Base-by-base conservation (phyloP, 2,113 vertebrate species). In the Ailuropoda melanoleuca region DNA sequence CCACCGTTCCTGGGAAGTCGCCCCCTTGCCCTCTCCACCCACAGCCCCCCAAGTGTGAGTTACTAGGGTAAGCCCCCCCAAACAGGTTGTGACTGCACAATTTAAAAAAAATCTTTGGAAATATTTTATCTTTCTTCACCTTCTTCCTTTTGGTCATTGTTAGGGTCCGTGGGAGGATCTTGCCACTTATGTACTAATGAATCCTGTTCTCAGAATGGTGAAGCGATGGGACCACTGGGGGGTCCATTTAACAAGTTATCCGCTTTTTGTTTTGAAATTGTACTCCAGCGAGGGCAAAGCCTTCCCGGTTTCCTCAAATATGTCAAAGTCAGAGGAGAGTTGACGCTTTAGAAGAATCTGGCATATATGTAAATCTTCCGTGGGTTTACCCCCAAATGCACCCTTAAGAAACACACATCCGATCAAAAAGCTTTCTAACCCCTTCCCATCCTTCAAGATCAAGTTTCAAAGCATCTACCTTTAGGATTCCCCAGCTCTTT, bases 101-200 rank as follows among this genome's bases (percentile, higher is more conserved):
- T 83, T 39, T 6, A 64, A 74, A 23, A 34, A 18, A 93, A 48
- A 21, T 13, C 6, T 66, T 58, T 56, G n/a, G 31, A 29, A 37
- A 89, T 58, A 92, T 24, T 74, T 91, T 53, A 31, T 60, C 5
- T 68, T 62, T 85, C 8, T 55, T 80, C 72, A 64, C 37, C 23
- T 12, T 56, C 31, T 46, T 26, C 26, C 1, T 56, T 75, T 53
- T 78, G 1, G 34, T 50, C n/a, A 74, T 93, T 82, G 19, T 70
- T 81, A 72, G 75, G n/a, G 58, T 93, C 26, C 31, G 4, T 75
- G 62, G 23, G 62, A 94, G 92, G 26, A 23, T 66, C 26, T 64
- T 90, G 31, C 15, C 75, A 77, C 26, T 92, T 94, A 93, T 88
- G 37, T 88, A 96, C 55, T 96, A 83, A 89, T 43, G 55, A 94